phyloP scores from a whole-genome alignment of 2,797 vertebrate species.

The Scomberomorus guttatus region DNA sequence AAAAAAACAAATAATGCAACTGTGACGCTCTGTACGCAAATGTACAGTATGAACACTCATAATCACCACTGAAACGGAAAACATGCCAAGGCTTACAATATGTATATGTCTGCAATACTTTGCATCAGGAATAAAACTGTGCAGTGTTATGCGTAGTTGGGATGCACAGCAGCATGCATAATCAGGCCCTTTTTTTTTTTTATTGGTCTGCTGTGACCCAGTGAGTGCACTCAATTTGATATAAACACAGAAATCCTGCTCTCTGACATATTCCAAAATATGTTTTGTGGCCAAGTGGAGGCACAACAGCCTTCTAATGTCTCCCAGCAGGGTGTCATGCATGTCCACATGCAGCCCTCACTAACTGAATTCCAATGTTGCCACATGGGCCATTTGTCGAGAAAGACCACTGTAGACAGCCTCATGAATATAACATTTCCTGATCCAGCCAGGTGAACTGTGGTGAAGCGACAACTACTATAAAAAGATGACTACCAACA shows the following conservation, averaged over 20 bases:
- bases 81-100: conserved; percentile 66
- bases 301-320: conserved; percentile 55
- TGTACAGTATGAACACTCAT: conserved; percentile 23
- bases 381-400: conserved; percentile 71
- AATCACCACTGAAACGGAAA: conserved; percentile 62
- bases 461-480: conserved; percentile 61
- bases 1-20: conserved; percentile 27
- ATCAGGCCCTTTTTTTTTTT: conserved; percentile 50
- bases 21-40: conserved; percentile 7
- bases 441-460: conserved; percentile 73
- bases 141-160: conserved; percentile 61
- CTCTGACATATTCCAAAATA: conserved; percentile 71
- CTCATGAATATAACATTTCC: conserved; percentile 82
- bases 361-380: conserved; percentile 71
- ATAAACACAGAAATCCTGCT: conserved; percentile 70
- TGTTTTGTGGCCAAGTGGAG: conserved; percentile 68
- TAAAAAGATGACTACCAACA: conserved; percentile 64
- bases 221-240: conserved; percentile 74
- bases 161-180: conserved; percentile 61
- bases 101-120: conserved; percentile 46
- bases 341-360: conserved; percentile 62
- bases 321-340: conserved; percentile 64
- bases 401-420: conserved; percentile 61
- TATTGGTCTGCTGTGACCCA: conserved; percentile 62
- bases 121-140: conserved; percentile 53